A percentile compares a stretch with the other conserved stretches of the same genome.
These are phyloP conservation scores for Candoia aspera DNA, from an alignment of 2,113 vertebrate species.

Conservation along the genomic window DNA sequence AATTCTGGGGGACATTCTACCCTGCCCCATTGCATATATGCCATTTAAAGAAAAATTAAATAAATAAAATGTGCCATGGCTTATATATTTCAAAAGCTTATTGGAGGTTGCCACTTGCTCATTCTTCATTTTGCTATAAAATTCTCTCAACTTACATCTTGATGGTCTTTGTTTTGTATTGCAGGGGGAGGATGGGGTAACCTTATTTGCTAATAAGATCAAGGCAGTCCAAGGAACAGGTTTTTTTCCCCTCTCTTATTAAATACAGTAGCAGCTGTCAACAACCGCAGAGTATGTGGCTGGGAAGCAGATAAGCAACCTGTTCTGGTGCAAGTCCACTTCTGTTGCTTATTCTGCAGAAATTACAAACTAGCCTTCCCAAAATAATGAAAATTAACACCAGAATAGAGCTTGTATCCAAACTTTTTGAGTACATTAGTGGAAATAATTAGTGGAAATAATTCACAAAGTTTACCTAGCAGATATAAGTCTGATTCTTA, in stretches of 20 bases:
- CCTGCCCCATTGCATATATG: neutral
- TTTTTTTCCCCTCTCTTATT: neutral
- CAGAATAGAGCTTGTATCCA: conserved; percentile 8
- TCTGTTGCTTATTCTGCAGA: neutral
- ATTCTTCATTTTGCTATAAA: neutral
- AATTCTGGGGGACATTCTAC: too few species aligned
- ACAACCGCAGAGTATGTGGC: conserved; percentile 8
- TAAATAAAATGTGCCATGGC: neutral
- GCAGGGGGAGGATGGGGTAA: neutral
- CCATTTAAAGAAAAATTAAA: neutral
- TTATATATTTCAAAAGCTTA: neutral
- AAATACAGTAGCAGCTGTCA: neutral
- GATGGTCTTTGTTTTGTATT: conserved; percentile 8
- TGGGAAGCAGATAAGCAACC: conserved; percentile 23
- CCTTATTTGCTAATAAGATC: neutral
- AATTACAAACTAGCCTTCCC: neutral
- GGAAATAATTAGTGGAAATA: conserved; percentile 11
- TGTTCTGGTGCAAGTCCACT: neutral
- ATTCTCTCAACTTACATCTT: neutral
- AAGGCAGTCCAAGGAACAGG: neutral
- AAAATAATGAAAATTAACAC: neutral
- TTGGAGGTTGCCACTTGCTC: neutral
- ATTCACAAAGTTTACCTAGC: neutral
- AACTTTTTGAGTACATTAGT: neutral
- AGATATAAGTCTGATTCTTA: neutral